Evolutionary conservation across 2,888 invertebrate species (phyloP).

Genomic region (Dynastes maya): DNA sequence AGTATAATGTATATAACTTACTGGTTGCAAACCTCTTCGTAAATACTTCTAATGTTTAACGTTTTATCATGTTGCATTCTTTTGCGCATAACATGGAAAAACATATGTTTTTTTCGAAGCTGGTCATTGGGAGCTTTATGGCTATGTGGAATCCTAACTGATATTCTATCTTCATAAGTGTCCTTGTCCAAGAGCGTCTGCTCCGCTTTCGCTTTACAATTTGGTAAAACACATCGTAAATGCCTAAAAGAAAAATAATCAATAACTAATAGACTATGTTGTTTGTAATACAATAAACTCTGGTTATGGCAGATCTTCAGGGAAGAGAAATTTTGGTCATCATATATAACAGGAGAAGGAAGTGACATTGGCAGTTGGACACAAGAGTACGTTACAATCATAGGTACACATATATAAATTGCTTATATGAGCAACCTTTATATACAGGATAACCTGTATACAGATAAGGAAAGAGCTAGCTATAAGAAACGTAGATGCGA

Average conservation of each 20-base stretch:
- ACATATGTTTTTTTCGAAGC: conserved; percentile 64
- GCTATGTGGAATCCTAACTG: conserved; percentile 62
- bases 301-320: too few relatives aligned
- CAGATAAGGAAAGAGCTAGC: too few relatives aligned
- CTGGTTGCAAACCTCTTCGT: conserved; percentile 64
- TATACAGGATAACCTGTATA: too few relatives aligned
- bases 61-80: conserved; percentile 64
- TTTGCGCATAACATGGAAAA: conserved; percentile 64
- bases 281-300: too few relatives aligned
- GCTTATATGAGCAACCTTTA: too few relatives aligned
- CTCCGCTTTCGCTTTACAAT: conserved; percentile 60
- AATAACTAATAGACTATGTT: too few relatives aligned
- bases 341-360: too few relatives aligned
- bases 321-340: too few relatives aligned
- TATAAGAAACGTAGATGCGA: too few relatives aligned
- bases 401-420: too few relatives aligned
- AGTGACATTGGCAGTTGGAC: too few relatives aligned
- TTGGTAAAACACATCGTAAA: conserved; percentile 61
- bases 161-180: conserved; percentile 56
- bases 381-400: too few relatives aligned
- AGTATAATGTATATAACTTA: conserved; percentile 56
- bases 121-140: conserved; percentile 59
- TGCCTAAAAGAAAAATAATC: conserved; percentile 55
- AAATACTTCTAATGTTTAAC: conserved; percentile 64
- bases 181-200: conserved; percentile 57